Evolutionary conservation across 2,113 vertebrate species (phyloP).

Genomic region (Phaetusa simplex): DNA sequence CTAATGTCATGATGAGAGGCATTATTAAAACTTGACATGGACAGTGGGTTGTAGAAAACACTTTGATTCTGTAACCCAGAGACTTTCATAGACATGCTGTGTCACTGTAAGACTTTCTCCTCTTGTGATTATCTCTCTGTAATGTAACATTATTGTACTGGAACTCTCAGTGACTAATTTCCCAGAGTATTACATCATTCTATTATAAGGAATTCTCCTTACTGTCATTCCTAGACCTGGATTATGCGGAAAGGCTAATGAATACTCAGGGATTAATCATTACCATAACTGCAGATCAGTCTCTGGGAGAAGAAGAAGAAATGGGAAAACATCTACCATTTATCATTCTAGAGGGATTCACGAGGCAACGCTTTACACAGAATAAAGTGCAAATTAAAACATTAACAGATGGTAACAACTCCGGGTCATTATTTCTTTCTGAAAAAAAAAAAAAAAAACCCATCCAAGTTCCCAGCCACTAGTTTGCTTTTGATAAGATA

Average conservation of each 20-base stretch:
- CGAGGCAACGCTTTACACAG: neutral
- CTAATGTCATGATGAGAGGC: neutral
- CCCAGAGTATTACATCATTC: constrained; percentile 1
- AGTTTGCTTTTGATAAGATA: neutral
- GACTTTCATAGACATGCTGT: neutral
- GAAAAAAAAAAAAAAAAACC: neutral
- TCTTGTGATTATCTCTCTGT: constrained; percentile 4
- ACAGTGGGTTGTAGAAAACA: neutral
- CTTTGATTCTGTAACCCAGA: constrained; percentile 3
- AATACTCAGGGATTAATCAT: neutral
- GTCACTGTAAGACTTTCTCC: neutral
- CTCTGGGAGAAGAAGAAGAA: neutral
- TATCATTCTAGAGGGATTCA: neutral
- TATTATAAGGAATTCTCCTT: constrained; percentile 19
- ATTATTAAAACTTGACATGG: neutral
- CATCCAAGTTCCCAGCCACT: neutral
- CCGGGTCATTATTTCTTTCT: neutral
- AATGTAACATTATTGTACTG: neutral
- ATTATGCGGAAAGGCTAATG: constrained; percentile 6
- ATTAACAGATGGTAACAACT: neutral
- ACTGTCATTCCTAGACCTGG: constrained; percentile 7
- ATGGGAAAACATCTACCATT: neutral
- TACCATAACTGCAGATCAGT: neutral
- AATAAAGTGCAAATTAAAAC: neutral
- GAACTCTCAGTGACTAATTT: constrained; percentile 15